Base-by-base conservation (phyloP, 2,888 invertebrate genomes). In the Emmelina monodactyla region DNA sequence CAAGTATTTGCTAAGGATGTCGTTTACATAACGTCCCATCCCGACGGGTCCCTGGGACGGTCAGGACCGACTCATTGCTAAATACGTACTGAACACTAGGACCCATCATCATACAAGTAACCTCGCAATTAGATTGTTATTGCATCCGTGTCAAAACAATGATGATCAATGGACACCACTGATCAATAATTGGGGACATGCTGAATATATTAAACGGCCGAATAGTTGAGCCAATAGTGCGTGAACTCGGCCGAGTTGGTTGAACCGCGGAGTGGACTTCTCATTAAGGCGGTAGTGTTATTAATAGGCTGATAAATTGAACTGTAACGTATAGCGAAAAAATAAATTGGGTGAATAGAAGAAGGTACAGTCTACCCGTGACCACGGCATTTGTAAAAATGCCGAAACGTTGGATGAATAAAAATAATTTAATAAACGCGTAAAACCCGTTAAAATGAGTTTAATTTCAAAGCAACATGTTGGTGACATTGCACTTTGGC, bases 111-210 rank as follows among this genome's bases (percentile, higher is more conserved):
- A 65, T 59, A 59, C 51, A 47, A 49, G 43, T 44, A 34, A 15
- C 22, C 34, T 28, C 33, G 32, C 25, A 25, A 25, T 25, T 25
- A 49, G 45, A 51, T 48, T 57, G 52, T 51, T 52, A 62, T 57
- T 59, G 58, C 56, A 71, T 65, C 63, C 65, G 66, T 76, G 73
- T 73, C 73, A 69, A 55, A 62, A 54, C 58, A 71, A 78, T 76
- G 56, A 67, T 65, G 57, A 55, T 55, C 59, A 66, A 66, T 67
- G 56, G 53, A 39, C 43, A 40, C 36, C 58, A 59, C 63, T 41
- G 56, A 45, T 58, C 32, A 40, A 40, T 25, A 60, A 54, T 49
- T 42, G 41, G 25, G 28, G 12, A 31, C 14, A 22, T 15, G 19
- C 3, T n/a, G 32, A 33, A 38, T 40, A 34, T 25, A n/a, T 25